Evolutionary conservation across 2,888 invertebrate genomes (phyloP), one percentile per base, ranked within the genome.

Genomic region (Nemapogon koenigi): DNA sequence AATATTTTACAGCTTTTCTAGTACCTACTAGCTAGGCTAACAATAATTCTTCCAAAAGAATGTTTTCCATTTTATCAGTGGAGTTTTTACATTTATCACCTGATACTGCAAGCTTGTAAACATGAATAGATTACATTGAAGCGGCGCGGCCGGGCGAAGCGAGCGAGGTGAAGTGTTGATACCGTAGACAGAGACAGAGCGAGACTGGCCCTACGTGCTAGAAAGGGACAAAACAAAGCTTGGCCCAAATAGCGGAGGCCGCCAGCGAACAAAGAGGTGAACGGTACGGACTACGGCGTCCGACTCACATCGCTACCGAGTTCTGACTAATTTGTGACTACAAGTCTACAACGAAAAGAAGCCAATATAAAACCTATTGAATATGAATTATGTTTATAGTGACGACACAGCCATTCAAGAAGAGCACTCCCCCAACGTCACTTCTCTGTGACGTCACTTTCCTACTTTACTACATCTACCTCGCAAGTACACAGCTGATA

Each of bases 221-320:
- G 25, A 37, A 37, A 16, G 37, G 28, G 29, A 37, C 17, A 16
- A 7, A 16, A 8, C n/a, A 14, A 57, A 55, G 63, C 59, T 62
- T 65, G 69, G 57, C 62, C 71, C 58, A 69, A 73, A 66, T 72
- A 61, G 59, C 62, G 63, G 60, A 59, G 56, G 53, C 49, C 52
- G 57, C 57, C 55, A 50, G 65, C 63, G 66, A 62, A 59, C 59
- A 56, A 49, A 52, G 51, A 47, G 39, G 45, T 54, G 55, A 49
- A 52, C 53, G 49, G 26, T 51, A 47, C 54, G 59, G 58, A 52
- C n/a, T n/a, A n/a, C n/a, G n/a, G 62, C 75, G 75, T 63, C 71
- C 72, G 69, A 53, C 66, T 72, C 69, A 71, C 76, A 75, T 76
- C 76, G 75, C 76, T 68, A 75, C 73, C 71, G 70, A 68, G 55